These are phyloP conservation scores for Acipenser transmontanus DNA, from an alignment of 2,797 vertebrate species.

Conservation along the genomic window DNA sequence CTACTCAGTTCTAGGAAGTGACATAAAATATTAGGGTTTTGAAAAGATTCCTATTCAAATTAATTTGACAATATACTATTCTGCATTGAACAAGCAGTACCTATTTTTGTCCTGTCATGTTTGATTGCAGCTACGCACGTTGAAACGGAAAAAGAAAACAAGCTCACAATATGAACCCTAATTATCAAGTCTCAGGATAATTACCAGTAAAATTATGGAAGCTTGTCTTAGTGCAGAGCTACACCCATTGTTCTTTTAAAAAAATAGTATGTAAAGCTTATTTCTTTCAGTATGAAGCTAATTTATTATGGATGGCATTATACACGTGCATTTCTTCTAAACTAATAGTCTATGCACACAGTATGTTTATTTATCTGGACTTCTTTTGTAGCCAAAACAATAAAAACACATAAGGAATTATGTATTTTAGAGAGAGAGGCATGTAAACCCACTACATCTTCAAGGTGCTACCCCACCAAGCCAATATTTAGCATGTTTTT, in stretches of 20 bases:
- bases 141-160: constrained; percentile 32
- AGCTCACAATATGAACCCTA: constrained; percentile 33
- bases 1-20: constrained; percentile 15
- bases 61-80: constrained; percentile 14
- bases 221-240: constrained; percentile 25
- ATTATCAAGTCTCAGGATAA: constrained; percentile 32
- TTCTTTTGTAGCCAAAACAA: no score
- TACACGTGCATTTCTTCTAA: not conserved
- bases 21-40: constrained; percentile 21
- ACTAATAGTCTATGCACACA: no score
- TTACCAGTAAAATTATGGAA: constrained; percentile 37
- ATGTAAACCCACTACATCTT: no score
- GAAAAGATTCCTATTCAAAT: constrained; percentile 18
- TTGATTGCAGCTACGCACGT: constrained; percentile 15
- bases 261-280: not conserved
- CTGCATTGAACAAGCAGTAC: constrained; percentile 3
- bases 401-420: no score
- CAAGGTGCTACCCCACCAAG: no score
- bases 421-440: no score
- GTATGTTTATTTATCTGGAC: no score
- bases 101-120: constrained; percentile 19
- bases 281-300: not conserved
- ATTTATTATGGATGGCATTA: not conserved
- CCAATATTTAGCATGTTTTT: no score
- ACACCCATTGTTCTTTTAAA: constrained; percentile 10